These are phyloP conservation scores for Dorcus hopei DNA, from an alignment of 2,888 invertebrate species.

Conservation along the genomic window DNA sequence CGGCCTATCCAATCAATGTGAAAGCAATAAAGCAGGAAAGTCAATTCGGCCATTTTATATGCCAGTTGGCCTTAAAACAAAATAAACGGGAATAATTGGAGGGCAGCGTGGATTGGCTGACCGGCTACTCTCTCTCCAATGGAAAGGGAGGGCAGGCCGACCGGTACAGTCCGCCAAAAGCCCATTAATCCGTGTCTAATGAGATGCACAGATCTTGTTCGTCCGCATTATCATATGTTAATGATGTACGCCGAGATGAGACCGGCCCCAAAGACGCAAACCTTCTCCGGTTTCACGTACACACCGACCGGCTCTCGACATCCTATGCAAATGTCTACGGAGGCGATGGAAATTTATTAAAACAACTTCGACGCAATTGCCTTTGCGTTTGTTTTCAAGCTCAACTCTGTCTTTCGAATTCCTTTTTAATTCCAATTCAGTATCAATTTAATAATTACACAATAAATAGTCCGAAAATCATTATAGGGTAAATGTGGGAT, in stretches of 20 bases:
- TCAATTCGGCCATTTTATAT: slow-evolving; percentile 47
- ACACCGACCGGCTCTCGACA: too few species aligned
- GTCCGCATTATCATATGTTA: slow-evolving; percentile 26
- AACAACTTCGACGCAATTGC: too few species aligned
- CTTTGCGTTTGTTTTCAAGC: too few species aligned
- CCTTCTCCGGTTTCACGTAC: too few species aligned
- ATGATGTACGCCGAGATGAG: slow-evolving; percentile 13
- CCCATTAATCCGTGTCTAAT: slow-evolving; percentile 47
- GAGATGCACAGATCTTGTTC: slow-evolving; percentile 43
- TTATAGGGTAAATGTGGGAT: too few species aligned
- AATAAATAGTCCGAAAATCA: too few species aligned
- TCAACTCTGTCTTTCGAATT: too few species aligned
- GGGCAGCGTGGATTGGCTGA: slow-evolving; percentile 43
- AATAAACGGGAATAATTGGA: slow-evolving; percentile 48
- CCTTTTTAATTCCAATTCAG: too few species aligned
- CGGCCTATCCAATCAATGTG: slow-evolving; percentile 16
- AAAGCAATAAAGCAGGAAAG: slow-evolving; percentile 34
- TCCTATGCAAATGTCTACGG: too few species aligned
- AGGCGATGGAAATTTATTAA: too few species aligned
- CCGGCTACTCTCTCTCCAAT: slow-evolving; percentile 35
- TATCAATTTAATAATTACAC: too few species aligned
- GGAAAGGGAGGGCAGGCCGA: slow-evolving; percentile 34
- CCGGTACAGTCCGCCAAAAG: slow-evolving; percentile 41
- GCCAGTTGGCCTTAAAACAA: slow-evolving; percentile 46
- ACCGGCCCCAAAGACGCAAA: not conserved